Base-by-base conservation (phyloP, 2,797 vertebrate genomes). In the Sebastes vulpes region DNA sequence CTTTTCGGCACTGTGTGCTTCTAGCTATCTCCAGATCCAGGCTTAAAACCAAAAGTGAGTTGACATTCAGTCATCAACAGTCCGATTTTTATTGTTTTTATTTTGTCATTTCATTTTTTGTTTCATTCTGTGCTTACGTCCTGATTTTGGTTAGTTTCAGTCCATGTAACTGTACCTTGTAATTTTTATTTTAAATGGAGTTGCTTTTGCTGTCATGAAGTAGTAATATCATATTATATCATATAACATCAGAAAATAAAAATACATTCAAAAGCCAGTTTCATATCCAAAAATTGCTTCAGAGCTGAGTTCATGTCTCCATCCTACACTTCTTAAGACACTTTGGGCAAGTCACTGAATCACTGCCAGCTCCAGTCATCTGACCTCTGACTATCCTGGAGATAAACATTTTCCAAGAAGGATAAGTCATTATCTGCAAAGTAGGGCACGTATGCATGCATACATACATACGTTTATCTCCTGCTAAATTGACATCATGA, bases 341-440 rank as follows among this genome's bases (percentile, higher is more conserved):
- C 20, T 21, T 46, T 71, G 59, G 31, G 65, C 60, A 59, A 77
- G 28, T 57, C 18, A 50, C 7, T 73, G 61, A 54, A 66, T 68
- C 31, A 42, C 65, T 46, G 29, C 20, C 66, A 67, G 66, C 75
- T 77, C 64, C 54, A 53, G 35, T 56, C 65, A 35, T 46, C 26
- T 75, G 70, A 68, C 59, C 60, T 78, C 31, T 65, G 54, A 80
- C 54, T 31, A 38, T 58, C 38, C 46, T 46, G 7, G 59, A 82
- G 35, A 73, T 76, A 79, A 85, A 48, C 50, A 35, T 53, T 68
- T 23, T 65, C n/a, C 18, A 83, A 63, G 63, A 74, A 20, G 28
- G 38, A 75, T 29, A 78, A 75, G 25, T 73, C 26, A 21, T 29
- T 28, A 59, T 63, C 23, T 66, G 23, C 21, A 59, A 23, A 54